Evolutionary conservation across 2,888 invertebrate species (phyloP).

Genomic region (Kryphioiulus occultus): DNA sequence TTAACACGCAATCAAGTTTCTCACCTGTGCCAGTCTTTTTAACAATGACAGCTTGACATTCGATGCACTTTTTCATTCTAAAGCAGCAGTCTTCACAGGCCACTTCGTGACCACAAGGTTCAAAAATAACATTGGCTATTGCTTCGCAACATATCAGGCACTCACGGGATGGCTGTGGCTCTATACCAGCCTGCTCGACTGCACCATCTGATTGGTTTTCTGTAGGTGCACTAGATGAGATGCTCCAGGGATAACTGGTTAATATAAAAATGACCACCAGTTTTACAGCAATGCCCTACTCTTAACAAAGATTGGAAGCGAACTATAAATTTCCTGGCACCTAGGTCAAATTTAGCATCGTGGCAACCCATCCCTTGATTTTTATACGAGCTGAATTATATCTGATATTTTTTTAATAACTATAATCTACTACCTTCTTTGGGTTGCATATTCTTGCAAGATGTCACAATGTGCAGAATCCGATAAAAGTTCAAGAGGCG

Average conservation of each 20-base stretch:
- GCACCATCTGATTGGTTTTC: not conserved
- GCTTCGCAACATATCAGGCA: slow-evolving; percentile 78
- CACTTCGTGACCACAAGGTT: slow-evolving; percentile 77
- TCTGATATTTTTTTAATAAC: no score
- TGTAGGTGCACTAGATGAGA: not conserved
- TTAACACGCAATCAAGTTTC: not conserved
- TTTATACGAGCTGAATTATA: no score
- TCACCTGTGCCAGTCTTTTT: slow-evolving; percentile 61
- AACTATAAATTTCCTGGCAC: not conserved
- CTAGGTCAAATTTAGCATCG: not conserved
- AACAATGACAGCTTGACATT: slow-evolving; percentile 70
- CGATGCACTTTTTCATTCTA: slow-evolving; percentile 79
- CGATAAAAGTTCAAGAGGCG: slow-evolving; percentile 74
- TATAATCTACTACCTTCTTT: slow-evolving; percentile 56
- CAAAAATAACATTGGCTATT: slow-evolving; percentile 70
- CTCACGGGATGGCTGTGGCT: slow-evolving; percentile 51
- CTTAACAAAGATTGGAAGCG: not conserved
- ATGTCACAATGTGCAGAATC: slow-evolving; percentile 67
- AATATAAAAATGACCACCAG: not conserved
- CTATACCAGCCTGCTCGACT: slow-evolving; percentile 6
- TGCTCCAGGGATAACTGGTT: slow-evolving; percentile 46
- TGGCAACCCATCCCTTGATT: no score
- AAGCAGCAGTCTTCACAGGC: slow-evolving; percentile 78
- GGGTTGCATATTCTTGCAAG: slow-evolving; percentile 63
- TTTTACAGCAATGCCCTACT: not conserved